Evolutionary conservation across 1,140 invertebrate species (phyloP), one percentile per base, ranked within the genome.

Genomic region (Hylaeus volcanicus): DNA sequence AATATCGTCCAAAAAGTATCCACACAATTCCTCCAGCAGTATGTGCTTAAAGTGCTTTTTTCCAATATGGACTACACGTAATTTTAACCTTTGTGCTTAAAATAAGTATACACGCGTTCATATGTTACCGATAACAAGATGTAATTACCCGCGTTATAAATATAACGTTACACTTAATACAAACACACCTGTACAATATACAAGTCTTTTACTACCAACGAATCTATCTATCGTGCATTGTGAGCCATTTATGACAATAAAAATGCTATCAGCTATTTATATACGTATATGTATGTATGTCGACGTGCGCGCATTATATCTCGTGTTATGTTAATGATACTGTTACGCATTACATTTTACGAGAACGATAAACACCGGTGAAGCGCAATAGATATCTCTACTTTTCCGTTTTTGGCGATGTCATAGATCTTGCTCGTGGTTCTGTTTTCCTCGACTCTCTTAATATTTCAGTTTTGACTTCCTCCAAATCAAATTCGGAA

Each of bases 401-500:
- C 15, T 61, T 68, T 56, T 65, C 9, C 56, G 63, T 75, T 15
- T 60, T 70, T 9, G 71, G 65, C 0, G 48, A 61, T n/a, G 61
- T 43, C 12, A 48, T 66, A 76, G 63, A 39, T 64, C 69, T 65
- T 41, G 48, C 60, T 77, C 4, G 9, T 6, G 48, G 75, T 53
- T 69, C 74, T 45, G 55, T 45, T 79, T 74, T 85, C 61, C 56
- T 81, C 41, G 26, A 60, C 45, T 71, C 43, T 11, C 53, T 70
- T 8, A 58, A 39, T 39, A 69, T 60, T 70, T 81, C 15, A 72
- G 51, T 61, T 58, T 89, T 89, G 3, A 79, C 41, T 53, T 84
- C 74, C 14, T 87, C 76, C 5, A 86, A 60, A 65, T 74, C 41
- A 81, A 88, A 88, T 71, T 83, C 78, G 48, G 83, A 77, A 64